These are phyloP conservation scores for Drusus annulatus DNA, from an alignment of 1,140 invertebrate genomes.

Conservation along the genomic window DNA sequence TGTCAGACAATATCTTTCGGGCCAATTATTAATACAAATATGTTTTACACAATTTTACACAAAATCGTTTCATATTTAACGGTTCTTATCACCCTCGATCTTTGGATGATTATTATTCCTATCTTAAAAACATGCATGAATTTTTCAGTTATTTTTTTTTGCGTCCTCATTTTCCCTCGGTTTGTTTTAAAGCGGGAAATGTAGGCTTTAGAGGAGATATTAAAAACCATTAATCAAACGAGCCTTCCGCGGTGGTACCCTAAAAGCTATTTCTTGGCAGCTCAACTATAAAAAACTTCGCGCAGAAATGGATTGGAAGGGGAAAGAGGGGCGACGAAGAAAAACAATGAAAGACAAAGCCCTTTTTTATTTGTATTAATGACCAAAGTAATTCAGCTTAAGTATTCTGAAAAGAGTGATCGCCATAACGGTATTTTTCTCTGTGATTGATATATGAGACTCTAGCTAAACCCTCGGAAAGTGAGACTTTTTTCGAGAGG, in stretches of 20 bases:
- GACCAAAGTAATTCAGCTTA: conserved; percentile 36
- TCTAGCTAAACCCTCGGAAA: too few species aligned
- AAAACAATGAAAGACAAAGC: conserved; percentile 39
- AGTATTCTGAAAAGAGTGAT: conserved; percentile 31
- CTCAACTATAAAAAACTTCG: conserved; percentile 43
- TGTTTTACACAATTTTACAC: too few species aligned
- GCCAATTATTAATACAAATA: too few species aligned
- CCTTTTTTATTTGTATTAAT: conserved; percentile 40
- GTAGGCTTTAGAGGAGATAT: conserved; percentile 42
- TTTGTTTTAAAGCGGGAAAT: conserved; percentile 37
- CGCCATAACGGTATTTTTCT: background rate
- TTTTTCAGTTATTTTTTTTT: conserved; percentile 20
- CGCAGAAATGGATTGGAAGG: conserved; percentile 31
- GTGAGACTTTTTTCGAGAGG: too few species aligned
- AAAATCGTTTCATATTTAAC: too few species aligned
- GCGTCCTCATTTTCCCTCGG: background rate
- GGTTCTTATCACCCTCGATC: too few species aligned
- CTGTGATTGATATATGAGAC: too few species aligned
- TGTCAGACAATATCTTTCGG: too few species aligned
- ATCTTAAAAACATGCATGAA: conserved; percentile 20
- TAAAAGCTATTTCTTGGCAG: conserved; percentile 47
- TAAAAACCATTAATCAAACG: conserved; percentile 47
- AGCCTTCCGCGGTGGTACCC: conserved; percentile 37
- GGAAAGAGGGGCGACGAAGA: conserved; percentile 20
- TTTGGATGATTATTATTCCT: background rate